Evolutionary conservation across 2,113 vertebrate genomes (phyloP), one percentile per base, ranked within the genome.

Genomic region (Bujurquina vittata): DNA sequence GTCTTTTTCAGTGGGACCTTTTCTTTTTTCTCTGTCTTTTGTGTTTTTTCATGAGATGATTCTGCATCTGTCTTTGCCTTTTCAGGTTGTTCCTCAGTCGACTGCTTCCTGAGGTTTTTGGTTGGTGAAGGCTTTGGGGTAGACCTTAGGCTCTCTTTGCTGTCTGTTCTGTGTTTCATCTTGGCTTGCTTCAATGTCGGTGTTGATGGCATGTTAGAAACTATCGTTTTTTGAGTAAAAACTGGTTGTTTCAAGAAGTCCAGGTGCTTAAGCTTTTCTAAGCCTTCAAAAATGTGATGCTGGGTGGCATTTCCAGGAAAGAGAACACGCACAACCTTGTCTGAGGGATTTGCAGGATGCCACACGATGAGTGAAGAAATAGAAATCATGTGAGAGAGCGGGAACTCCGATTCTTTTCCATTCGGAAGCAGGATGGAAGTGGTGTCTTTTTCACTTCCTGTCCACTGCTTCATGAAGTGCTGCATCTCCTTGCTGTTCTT

Each of bases 381-480:
- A 1, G 98, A 99, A 2, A 97, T 98, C 88, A 99, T 94, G 23
- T 96, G 97, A 81, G 97, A 97, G 78, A 98, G 79, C 0, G 98
- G 97, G 73, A 98, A 96, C 75, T 99, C 97, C 58, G 97, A 93
- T 90, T 99, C 97, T 93, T 98, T 97, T 59, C 96, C 97, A 93
- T 95, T 97, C 57, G 96, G 96, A 75, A 98, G 92, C 54, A 97
- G 85, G 54, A 99, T 92, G 33, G 98, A 96, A 79, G 96, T 91
- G 76, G 97, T 98, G 91, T 99, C 97, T 94, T 96, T 97, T 89
- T 75, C 97, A 90, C 93, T 97, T 22, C 97, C 97, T 84, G 97
- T 97, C 98, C 98, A 99, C 88, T 99, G 97, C 33, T 99, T 97
- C 95, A 99, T 96, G 67, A 99, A 99, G 93, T 98, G 96, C 26